Base-by-base conservation (phyloP, 2,888 invertebrate genomes). In the Sarcophaga rosellei region DNA sequence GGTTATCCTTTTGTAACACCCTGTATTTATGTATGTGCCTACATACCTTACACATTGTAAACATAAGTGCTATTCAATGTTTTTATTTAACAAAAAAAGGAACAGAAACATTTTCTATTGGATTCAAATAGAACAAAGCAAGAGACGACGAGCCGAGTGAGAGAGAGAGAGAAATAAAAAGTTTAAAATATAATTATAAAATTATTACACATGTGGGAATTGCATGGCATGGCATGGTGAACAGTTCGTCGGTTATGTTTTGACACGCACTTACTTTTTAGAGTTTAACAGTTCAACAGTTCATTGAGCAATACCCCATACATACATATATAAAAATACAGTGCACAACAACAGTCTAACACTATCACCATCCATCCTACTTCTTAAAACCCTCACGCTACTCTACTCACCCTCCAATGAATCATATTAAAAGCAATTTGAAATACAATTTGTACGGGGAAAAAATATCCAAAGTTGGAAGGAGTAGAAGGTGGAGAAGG, bases 261-360 rank as follows among this genome's bases (percentile, higher is more conserved):
- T 92, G 91, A 92, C 91, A 92, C 92, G 91, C 91, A 92, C 91
- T 90, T 90, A 91, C 84, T 86, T 81, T 83, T 79, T 82, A 47
- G 72, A 81, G 81, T 86, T 86, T 86, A 86, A 79, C 86, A 86
- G 88, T 88, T 88, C 88, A 87, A 78, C 81, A 85, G 88, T 88
- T 88, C 87, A 85, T 85, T 81, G 86, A 82, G 83, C 88, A 88
- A 80, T 62, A 25, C 61, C 23, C 78, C 23, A 23, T 65, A 84
- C 61, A 10, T 35, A 35, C 35, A 35, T 35, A 35, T 0, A 35
- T 35, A 35, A 35, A 35, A 35, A 35, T 35, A 35, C 35, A 35
- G 35, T 35, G 76, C 62, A 61, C 57, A 62, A 63, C 68, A 62
- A 62, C 47, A 65, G 72, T 77, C 84, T 65, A 53, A 53, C 53